Evolutionary conservation across 2,113 vertebrate species (phyloP), one percentile per base, ranked within the genome.

Genomic region (Pterophyllum scalare): DNA sequence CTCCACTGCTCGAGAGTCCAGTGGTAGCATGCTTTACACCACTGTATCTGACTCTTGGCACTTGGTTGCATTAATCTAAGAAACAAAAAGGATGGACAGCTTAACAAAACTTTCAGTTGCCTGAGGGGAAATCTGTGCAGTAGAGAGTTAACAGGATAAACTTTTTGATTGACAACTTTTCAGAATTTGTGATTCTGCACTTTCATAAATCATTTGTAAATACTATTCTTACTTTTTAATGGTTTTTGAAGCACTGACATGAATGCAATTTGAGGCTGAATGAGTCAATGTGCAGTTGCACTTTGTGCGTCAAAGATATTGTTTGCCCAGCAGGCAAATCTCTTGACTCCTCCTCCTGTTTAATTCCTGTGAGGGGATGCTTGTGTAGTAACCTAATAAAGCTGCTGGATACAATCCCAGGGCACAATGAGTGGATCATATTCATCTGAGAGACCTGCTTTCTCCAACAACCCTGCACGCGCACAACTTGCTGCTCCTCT

Each of bases 351-450:
- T 87, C 92, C 94, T 81, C 86, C 79, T 35, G 78, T 81, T 86
- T 85, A 88, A 93, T 82, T 93, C 91, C 84, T 76, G 20, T 75
- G 89, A 92, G 90, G 85, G 89, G 91, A 93, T 92, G 89, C 85
- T 90, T 6, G 35, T 79, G 84, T 89, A 88, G 77, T 86, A 89
- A 85, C 92, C 80, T 85, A 93, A 92, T 95, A 94, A 94, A 94
- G 89, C 90, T 87, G 79, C 85, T 86, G 88, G 86, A 90, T 87
- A 79, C 92, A 59, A 79, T 93, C 93, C 87, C 58, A 40, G 57
- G 90, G 77, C 87, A 90, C 77, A 88, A 94, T 89, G 91, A 85
- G 91, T 74, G 88, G 88, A 74, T 87, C 92, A 82, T 85, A 86
- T 89, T 91, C 90, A 9, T 83, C 85, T 83, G 86, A 93, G 88